A percentile compares a stretch with the other conserved stretches of the same genome.
These are phyloP conservation scores for Acronicta psi DNA, from an alignment of 2,888 invertebrate genomes.

Conservation along the genomic window DNA sequence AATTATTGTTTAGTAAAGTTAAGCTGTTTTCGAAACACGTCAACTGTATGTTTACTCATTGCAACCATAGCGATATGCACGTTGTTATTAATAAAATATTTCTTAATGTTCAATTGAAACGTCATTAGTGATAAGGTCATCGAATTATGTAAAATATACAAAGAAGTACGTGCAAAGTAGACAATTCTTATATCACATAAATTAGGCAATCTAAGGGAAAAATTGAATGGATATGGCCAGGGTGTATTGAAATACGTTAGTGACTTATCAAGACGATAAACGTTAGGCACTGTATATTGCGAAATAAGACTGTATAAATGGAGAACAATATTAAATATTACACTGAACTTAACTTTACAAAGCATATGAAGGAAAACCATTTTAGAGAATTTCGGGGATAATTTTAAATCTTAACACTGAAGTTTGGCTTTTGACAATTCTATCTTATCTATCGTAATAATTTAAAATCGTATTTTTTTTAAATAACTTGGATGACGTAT, in stretches of 20 bases:
- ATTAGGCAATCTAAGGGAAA: slow-evolving; percentile 65
- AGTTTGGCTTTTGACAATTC: no score
- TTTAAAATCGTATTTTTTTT: no score
- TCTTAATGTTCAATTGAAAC: slow-evolving; percentile 68
- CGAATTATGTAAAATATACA: slow-evolving; percentile 76
- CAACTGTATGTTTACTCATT: slow-evolving; percentile 48
- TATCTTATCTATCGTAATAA: no score
- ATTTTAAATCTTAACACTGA: no score
- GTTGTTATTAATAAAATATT: slow-evolving; percentile 62
- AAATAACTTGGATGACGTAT: no score
- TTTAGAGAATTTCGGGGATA: slow-evolving; percentile 9
- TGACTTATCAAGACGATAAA: slow-evolving; percentile 25
- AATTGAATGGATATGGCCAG: slow-evolving; percentile 36
- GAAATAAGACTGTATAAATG: slow-evolving; percentile 18
- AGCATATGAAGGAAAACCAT: slow-evolving; percentile 13
- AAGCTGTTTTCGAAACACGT: slow-evolving; percentile 50
- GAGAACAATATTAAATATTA: slow-evolving; percentile 31
- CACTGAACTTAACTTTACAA: slow-evolving; percentile 36
- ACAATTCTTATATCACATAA: slow-evolving; percentile 73
- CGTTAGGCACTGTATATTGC: slow-evolving; percentile 30
- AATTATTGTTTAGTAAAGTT: slow-evolving; percentile 29
- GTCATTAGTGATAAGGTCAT: slow-evolving; percentile 76
- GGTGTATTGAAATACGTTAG: slow-evolving; percentile 33
- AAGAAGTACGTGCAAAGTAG: slow-evolving; percentile 75
- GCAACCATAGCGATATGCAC: slow-evolving; percentile 39